phyloP scores from a whole-genome alignment of 2,888 invertebrate species.

The Hydraecia micacea region DNA sequence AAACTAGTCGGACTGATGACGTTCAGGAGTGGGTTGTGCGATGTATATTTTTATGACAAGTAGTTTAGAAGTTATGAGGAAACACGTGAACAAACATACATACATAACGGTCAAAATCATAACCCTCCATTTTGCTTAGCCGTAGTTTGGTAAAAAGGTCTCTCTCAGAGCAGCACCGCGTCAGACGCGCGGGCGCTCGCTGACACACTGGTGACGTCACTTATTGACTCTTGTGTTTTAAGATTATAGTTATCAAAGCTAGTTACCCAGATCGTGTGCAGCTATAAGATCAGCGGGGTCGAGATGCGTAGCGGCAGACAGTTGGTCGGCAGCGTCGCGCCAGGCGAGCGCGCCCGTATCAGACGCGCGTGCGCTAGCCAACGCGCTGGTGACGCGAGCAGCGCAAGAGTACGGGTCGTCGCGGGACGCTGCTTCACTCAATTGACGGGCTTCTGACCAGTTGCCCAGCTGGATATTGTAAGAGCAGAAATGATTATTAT shows the following conservation, averaged over 20 bases:
- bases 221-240: not conserved
- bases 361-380: constrained; percentile 64
- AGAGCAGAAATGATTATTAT: not conserved
- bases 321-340: constrained; percentile 73
- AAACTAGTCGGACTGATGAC: not conserved
- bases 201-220: not conserved
- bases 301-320: constrained; percentile 83
- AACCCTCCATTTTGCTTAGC: no score
- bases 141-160: no score
- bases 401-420: constrained; percentile 86
- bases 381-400: constrained; percentile 81
- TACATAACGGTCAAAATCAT: no score
- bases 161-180: not conserved
- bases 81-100: no score
- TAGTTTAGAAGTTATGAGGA: no score
- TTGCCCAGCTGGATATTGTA: constrained; percentile 79
- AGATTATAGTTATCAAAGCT: not conserved
- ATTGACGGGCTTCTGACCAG: constrained; percentile 80
- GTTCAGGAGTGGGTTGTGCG: not conserved
- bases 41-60: no score
- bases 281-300: constrained; percentile 85
- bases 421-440: constrained; percentile 82
- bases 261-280: constrained; percentile 81
- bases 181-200: no score
- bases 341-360: constrained; percentile 43